A percentile compares a stretch with the other conserved stretches of the same genome.
Conservation (phyloP, 2,797 vertebrate genomes). For the Clarias platycephalus region DNA sequence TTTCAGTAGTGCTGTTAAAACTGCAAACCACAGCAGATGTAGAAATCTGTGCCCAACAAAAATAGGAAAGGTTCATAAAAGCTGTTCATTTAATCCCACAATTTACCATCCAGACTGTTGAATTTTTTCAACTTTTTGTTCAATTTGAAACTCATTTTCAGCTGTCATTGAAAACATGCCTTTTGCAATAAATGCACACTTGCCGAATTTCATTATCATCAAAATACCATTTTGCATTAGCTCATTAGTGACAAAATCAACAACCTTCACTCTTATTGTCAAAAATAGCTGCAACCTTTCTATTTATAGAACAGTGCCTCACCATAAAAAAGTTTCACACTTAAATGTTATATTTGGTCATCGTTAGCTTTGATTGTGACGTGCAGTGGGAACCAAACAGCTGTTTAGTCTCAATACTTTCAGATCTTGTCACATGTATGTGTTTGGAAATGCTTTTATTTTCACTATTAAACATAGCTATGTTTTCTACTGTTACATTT, state of each 20-base stretch:
- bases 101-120: not conserved
- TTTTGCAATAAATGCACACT: not conserved
- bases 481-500: no score
- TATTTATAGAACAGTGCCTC: no score
- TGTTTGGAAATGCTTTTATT: no score
- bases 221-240: not conserved
- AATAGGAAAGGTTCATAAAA: not conserved
- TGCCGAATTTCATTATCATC: not conserved
- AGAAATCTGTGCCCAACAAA: not conserved
- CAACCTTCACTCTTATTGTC: not conserved
- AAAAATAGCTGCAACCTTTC: not conserved
- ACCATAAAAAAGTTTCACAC: no score
- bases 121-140: not conserved
- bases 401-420: no score
- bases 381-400: no score
- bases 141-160: not conserved
- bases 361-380: no score
- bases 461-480: no score
- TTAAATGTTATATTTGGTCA: no score
- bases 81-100: not conserved
- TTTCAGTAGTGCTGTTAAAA: slow-evolving; percentile 19
- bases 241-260: not conserved
- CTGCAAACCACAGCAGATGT: not conserved
- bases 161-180: not conserved
- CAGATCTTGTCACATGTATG: no score